Conservation (phyloP, 2,797 vertebrate species). For the Acanthurus leucopareius region DNA sequence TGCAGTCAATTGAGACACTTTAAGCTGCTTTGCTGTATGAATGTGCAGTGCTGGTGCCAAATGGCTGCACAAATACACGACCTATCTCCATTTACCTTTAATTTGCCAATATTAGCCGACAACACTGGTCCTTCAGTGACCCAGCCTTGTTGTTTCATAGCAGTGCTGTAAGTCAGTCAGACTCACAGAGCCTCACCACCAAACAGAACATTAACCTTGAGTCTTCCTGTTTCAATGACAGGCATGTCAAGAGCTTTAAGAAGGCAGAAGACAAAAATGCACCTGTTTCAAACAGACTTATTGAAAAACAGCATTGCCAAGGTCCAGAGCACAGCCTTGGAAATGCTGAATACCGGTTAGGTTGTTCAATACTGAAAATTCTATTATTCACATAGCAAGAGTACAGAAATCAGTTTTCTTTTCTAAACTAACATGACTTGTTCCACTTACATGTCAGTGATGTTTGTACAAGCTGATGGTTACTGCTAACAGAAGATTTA, state of each 20-base stretch:
- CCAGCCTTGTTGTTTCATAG: neutral
- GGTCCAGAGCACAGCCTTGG: neutral
- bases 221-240: constrained; percentile 21
- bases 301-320: neutral
- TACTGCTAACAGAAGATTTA: neutral
- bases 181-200: neutral
- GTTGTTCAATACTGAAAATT: neutral
- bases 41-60: constrained; percentile 7
- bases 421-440: neutral
- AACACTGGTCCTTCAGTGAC: neutral
- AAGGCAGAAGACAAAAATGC: neutral
- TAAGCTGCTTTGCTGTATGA: constrained; percentile 25
- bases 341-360: neutral
- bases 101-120: neutral
- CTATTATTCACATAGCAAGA: neutral
- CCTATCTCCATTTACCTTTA: neutral
- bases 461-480: neutral
- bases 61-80: neutral
- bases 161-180: neutral
- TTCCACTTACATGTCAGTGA: neutral
- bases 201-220: constrained; percentile 5
- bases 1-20: constrained; percentile 37
- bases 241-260: constrained; percentile 13
- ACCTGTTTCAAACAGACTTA: neutral
- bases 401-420: neutral